phyloP scores from a whole-genome alignment of 2,888 invertebrate species.

The Euzetes globulus region DNA sequence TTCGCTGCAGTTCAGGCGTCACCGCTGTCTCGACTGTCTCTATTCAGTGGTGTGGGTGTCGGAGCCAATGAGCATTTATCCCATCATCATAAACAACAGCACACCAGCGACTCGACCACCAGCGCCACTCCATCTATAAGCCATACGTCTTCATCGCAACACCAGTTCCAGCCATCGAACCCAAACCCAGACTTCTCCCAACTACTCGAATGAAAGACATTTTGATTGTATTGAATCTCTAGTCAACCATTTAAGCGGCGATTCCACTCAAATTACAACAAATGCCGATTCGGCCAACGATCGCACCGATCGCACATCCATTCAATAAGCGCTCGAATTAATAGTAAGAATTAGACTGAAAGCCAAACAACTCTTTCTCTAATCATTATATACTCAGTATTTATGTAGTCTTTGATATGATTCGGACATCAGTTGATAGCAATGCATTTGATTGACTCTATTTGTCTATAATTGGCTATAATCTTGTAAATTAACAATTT shows the following conservation, averaged over 20 bases:
- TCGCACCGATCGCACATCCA: background rate
- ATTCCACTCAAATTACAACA: background rate
- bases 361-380: background rate
- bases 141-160: conserved; percentile 16
- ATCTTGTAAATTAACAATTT: background rate
- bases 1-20: conserved; percentile 28
- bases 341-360: conserved; percentile 18
- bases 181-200: conserved; percentile 32
- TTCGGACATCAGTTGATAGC: too few relatives aligned
- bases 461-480: background rate
- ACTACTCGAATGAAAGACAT: conserved; percentile 28
- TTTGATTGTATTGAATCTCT: conserved; percentile 19
- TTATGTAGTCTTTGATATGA: background rate
- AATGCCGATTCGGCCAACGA: background rate
- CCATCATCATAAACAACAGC: conserved; percentile 15
- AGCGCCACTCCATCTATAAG: conserved; percentile 9
- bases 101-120: background rate
- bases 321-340: background rate
- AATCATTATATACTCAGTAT: conserved; percentile 4
- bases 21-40: conserved; percentile 30
- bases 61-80: conserved; percentile 24
- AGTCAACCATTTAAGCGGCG: conserved; percentile 9
- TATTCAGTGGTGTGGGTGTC: conserved; percentile 32
- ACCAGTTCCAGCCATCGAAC: conserved; percentile 27
- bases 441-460: too few relatives aligned